Base-by-base conservation (phyloP, 92 coral and sea anemone genomes). In the Palythoa grandiflora region DNA sequence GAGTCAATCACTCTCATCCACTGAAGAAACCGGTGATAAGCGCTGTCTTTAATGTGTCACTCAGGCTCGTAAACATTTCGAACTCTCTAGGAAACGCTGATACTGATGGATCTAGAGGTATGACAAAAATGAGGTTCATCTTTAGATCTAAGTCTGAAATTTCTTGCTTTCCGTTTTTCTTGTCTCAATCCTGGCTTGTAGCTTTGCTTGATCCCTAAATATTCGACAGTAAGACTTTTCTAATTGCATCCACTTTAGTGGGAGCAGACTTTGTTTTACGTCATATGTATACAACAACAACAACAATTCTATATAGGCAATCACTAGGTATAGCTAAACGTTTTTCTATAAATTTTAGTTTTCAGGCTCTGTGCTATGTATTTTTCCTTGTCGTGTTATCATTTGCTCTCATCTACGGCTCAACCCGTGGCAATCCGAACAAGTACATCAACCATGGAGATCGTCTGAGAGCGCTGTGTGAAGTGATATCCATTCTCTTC, bases 381-480 rank as follows among this genome's bases (percentile, higher is more conserved):
- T 72, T 92, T 17, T 96, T 96, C 83, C 91, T 96, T 68, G 68
- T 87, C 3, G 81, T 96, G 73, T 78, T 96, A 88, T 96, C 97
- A 0, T 96, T 83, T 73, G 98, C 98, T 2, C 90, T 95, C 2
- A 84, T 95, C 85, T 89, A 92, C 78, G 98, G 96, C 60, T 90
- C 96, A 1, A 94, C 96, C 1, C 90, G 87, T 17, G 68, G 83
- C 1, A 92, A 96, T 37, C 98, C 98, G 6, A 78, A 75, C 38
- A 85, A 91, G 85, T 96, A 96, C 93, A 85, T 71, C 53, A 96
- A 95, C 3, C 59, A 79, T 36, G 96, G 92, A 5, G 93, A 96
- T 20, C 90, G 93, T 16, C 81, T 96, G 83, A 91, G 98, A 63
- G 84, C 92, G 19, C 91, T 96, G 87, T 96, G 98, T 79, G 98